phyloP scores from a whole-genome alignment of 2,797 vertebrate genomes.

The Rhabdophis nuchalis region DNA sequence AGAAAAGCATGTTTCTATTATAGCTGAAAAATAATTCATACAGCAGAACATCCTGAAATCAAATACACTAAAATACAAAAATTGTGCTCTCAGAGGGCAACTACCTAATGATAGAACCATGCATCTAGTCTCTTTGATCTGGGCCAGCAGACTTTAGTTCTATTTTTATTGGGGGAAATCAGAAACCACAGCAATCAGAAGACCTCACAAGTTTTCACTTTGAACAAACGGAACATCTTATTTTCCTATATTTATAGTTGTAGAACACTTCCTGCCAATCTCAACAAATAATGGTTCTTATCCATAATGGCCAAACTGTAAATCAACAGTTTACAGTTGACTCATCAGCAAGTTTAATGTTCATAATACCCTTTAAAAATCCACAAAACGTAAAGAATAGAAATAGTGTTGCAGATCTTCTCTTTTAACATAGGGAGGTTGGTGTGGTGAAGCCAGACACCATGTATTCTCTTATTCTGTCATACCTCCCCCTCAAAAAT shows the following conservation, averaged over 20 bases:
- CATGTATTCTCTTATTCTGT: background rate
- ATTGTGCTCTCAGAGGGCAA: background rate
- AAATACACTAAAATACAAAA: constrained; percentile 6
- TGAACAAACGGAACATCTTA: constrained; percentile 1
- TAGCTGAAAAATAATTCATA: background rate
- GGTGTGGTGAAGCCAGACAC: background rate
- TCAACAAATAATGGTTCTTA: background rate
- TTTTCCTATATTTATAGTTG: constrained; percentile 9
- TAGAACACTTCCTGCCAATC: constrained; percentile 48
- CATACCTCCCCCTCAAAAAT: background rate
- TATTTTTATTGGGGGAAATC: constrained; percentile 17
- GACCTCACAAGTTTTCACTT: constrained; percentile 33
- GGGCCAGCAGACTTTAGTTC: background rate
- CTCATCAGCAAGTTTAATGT: constrained; percentile 47
- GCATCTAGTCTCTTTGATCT: background rate
- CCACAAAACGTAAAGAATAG: background rate
- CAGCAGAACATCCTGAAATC: constrained; percentile 23
- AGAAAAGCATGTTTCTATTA: background rate
- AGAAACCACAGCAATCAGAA: constrained; percentile 4
- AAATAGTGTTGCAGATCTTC: background rate
- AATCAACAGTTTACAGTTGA: constrained; percentile 35
- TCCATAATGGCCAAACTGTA: background rate
- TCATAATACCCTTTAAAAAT: background rate
- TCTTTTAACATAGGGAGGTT: background rate
- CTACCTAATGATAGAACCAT: constrained; percentile 9